Conservation (phyloP, 2,888 invertebrate species). For the Eupithecia exiguata region DNA sequence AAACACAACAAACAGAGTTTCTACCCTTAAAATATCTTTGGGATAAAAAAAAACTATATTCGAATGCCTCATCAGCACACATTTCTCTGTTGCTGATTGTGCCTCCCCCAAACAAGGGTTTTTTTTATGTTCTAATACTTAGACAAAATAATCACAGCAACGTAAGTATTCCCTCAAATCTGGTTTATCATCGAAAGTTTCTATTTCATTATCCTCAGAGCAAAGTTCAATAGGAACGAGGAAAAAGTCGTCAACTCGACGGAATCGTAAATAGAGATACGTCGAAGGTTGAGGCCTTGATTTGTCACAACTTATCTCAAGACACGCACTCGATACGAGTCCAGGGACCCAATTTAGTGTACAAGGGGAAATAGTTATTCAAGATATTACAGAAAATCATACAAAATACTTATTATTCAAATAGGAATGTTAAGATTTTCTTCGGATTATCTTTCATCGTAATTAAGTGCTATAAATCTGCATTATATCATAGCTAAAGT, state of each 20-base stretch:
- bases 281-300: slow-evolving; percentile 56
- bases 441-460: neutral
- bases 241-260: slow-evolving; percentile 49
- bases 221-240: slow-evolving; percentile 50
- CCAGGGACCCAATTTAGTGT: slow-evolving; percentile 23
- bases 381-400: neutral
- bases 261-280: slow-evolving; percentile 53
- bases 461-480: too few relatives aligned
- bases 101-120: too few relatives aligned
- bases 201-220: slow-evolving; percentile 53
- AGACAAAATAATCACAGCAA: neutral
- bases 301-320: slow-evolving; percentile 65
- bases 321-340: slow-evolving; percentile 37
- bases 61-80: neutral
- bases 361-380: neutral
- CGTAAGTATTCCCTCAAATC: slow-evolving; percentile 27
- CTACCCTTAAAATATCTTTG: neutral
- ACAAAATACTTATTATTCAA: neutral
- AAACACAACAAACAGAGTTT: neutral
- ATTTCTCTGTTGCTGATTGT: neutral
- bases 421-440: neutral
- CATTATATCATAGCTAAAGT: too few relatives aligned
- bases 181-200: slow-evolving; percentile 50
- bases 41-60: too few relatives aligned
- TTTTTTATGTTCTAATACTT: too few relatives aligned